Percentiles rank a stretch among this genome's conserved stretches.
Evolutionary conservation across 1,140 invertebrate genomes (phyloP).

Genomic region (Trichonephila clavipes): DNA sequence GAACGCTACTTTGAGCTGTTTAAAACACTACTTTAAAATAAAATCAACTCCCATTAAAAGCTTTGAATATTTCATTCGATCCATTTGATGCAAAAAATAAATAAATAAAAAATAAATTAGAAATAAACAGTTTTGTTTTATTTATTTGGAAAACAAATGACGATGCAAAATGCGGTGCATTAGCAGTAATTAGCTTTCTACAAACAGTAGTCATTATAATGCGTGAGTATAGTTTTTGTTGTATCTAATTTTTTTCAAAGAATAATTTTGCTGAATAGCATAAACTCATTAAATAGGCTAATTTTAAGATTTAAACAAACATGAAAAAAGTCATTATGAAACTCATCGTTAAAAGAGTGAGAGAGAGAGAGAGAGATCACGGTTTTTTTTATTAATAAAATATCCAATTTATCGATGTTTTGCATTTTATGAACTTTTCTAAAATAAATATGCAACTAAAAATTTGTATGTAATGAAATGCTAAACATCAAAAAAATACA

Average conservation of each 20-base stretch:
- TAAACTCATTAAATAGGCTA: background rate
- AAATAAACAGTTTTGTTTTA: conserved; percentile 8
- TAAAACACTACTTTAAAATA: background rate
- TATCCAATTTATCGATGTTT: no score
- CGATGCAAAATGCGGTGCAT: background rate
- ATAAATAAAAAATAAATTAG: background rate
- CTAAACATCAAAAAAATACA: no score
- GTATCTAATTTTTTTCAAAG: background rate
- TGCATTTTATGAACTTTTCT: no score
- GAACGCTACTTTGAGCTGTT: background rate
- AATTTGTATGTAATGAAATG: no score
- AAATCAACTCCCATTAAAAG: background rate
- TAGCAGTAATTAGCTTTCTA: background rate
- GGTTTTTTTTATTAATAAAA: no score
- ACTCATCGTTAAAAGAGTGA: no score
- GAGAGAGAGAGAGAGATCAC: no score
- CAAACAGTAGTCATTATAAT: background rate
- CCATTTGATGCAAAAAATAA: background rate
- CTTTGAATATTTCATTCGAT: background rate
- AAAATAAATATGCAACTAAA: no score
- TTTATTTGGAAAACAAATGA: background rate
- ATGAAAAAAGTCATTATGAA: no score
- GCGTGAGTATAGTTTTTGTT: background rate
- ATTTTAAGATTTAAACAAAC: no score
- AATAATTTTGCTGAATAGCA: background rate